Evolutionary conservation across 2,113 vertebrate species (phyloP).

Genomic region (Electrona antarctica): DNA sequence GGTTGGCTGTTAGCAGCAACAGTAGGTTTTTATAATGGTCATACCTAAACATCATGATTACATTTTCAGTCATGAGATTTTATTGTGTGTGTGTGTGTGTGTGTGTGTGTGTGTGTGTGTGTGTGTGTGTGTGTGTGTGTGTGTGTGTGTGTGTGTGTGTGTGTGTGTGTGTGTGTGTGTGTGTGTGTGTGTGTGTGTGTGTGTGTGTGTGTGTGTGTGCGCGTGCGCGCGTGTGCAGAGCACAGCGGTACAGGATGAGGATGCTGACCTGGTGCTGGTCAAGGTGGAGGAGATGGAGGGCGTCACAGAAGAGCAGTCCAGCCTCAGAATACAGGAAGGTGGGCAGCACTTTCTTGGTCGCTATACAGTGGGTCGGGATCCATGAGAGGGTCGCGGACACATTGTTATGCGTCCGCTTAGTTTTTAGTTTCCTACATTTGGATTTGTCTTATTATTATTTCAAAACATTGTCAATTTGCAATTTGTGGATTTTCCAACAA

Average conservation of each 20-base stretch:
- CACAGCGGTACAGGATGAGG: constrained; percentile 52
- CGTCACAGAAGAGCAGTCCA: neutral
- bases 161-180: constrained; percentile 2
- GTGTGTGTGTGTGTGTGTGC: neutral
- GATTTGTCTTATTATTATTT: no score
- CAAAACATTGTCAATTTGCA: no score
- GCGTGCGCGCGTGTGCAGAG: constrained; percentile 17
- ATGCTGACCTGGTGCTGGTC: constrained; percentile 60
- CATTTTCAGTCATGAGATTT: no score
- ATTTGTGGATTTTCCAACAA: no score
- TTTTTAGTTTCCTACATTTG: no score
- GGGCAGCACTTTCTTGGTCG: constrained; percentile 13
- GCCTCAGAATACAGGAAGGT: constrained; percentile 73
- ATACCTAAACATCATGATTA: no score
- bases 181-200: neutral
- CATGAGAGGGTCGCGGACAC: no score
- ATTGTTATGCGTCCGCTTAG: no score
- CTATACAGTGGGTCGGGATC: no score
- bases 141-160: neutral
- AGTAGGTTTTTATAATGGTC: no score
- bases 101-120: neutral
- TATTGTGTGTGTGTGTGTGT: neutral
- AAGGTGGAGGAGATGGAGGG: constrained; percentile 68
- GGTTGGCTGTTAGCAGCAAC: no score
- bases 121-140: constrained; percentile 3